Base-by-base conservation (phyloP, 2,113 vertebrate genomes). In the Agelaius tricolor region DNA sequence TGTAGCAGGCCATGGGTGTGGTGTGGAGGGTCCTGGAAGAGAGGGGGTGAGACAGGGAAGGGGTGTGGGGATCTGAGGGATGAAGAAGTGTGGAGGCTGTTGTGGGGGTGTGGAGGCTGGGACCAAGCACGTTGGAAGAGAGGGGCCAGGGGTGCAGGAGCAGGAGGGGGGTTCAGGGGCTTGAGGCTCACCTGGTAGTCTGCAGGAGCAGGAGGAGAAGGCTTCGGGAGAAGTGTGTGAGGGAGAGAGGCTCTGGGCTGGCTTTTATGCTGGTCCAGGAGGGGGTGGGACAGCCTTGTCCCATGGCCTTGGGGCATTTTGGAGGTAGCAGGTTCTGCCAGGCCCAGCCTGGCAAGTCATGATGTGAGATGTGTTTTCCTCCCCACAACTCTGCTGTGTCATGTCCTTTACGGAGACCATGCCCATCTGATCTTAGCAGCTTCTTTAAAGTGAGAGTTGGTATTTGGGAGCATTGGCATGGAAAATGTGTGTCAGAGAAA, bases 111-210 rank as follows among this genome's bases (percentile, higher is more conserved):
- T 35, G 44, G 24, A 28, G 17, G 24, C 24, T 28, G 46, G 24
- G 33, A 6, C 23, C 0, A 1, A 68, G 24, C 9, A 0, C 49
- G 33, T 9, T 35, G 33, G 5, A 15, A 35, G 12, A 27, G 33
- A 68, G 33, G 13, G 31, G 33, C 2, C 17, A 26, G 13, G 18
- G 18, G 2, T 6, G 5, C 30, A 55, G 30, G 54, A 31, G 5
- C 13, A 49, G 46, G 9, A 51, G 7, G 46, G 3, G n/a, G n/a
- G n/a, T n/a, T 68, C 9, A 14, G 33, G 24, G n/a, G 2, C 1
- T 28, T 35, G 46, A 51, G 2, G 0, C 67, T 37, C n/a, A 69
- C 67, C 47, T 69, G 7, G 46, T 15, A 37, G 10, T 30, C 1
- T 3, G 24, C 24, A 35, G 49, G 9, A 16, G 4, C 33, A 2